Evolutionary conservation across 2,888 invertebrate species (phyloP).

Genomic region (Caenorhabditis sp.): DNA sequence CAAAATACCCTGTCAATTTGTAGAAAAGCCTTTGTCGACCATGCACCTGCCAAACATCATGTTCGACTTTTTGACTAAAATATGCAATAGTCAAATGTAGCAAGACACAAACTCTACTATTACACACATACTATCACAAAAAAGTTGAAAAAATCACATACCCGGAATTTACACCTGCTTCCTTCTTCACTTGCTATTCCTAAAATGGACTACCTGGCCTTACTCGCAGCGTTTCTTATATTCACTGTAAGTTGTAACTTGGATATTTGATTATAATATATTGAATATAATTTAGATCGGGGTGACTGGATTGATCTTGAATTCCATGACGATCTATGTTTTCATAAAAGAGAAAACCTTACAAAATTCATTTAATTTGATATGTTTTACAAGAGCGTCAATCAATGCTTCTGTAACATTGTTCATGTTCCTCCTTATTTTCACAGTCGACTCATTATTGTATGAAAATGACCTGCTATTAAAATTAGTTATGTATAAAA

Average conservation of each 20-base stretch:
- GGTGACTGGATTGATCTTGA: constrained; percentile 3
- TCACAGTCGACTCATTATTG: constrained; percentile 10
- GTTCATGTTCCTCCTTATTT: not conserved
- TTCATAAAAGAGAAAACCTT: constrained; percentile 3
- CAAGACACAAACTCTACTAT: no score
- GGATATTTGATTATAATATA: not conserved
- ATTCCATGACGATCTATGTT: constrained; percentile 1
- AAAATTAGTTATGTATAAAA: not conserved
- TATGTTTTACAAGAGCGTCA: constrained; percentile 9
- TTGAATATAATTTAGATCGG: not conserved
- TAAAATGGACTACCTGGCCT: constrained; percentile 5
- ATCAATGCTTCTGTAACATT: constrained; percentile 7
- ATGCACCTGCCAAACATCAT: no score
- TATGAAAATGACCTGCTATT: not conserved
- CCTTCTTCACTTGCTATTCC: not conserved
- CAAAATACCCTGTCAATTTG: no score
- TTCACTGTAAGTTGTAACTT: not conserved
- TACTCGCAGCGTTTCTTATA: constrained; percentile 8
- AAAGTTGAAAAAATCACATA: no score
- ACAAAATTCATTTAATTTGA: constrained; percentile 13
- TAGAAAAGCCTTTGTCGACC: no score
- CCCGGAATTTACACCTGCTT: no score
- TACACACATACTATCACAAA: no score
- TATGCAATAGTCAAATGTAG: no score
- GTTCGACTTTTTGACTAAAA: no score